Conservation (phyloP, 2,888 invertebrate species). For the Dione vanillae region DNA sequence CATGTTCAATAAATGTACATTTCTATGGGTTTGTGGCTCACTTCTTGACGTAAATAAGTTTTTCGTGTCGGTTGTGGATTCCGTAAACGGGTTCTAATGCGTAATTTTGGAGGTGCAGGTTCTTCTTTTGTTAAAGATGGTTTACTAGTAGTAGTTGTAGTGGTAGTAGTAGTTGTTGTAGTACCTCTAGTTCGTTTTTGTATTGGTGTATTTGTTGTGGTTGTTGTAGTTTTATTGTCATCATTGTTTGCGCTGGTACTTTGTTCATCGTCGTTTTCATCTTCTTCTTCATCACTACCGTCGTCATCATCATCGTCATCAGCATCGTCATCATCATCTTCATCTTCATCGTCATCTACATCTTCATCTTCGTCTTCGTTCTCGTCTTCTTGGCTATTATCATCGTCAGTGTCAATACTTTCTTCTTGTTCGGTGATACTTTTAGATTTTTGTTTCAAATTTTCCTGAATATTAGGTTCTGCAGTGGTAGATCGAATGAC, state of each 20-base stretch:
- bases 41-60: conserved; percentile 32
- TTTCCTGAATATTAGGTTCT: conserved; percentile 33
- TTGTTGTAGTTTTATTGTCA: conserved; percentile 54
- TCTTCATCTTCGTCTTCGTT: conserved; percentile 52
- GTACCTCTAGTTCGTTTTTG: conserved; percentile 53
- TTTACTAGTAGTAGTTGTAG: conserved; percentile 50
- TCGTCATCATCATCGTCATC: conserved; percentile 51
- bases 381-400: conserved; percentile 49
- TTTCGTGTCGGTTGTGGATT: conserved; percentile 54
- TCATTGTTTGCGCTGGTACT: conserved; percentile 50
- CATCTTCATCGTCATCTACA: conserved; percentile 55
- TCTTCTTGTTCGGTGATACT: conserved; percentile 46
- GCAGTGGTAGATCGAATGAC: conserved; percentile 52
- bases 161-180: conserved; percentile 34
- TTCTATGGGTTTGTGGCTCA: conserved; percentile 31
- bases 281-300: conserved; percentile 60
- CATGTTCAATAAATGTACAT: conserved; percentile 20
- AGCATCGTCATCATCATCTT: conserved; percentile 58
- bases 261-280: conserved; percentile 57
- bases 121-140: conserved; percentile 47
- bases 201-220: conserved; percentile 58
- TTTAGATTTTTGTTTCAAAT: conserved; percentile 33
- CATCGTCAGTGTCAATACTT: conserved; percentile 60
- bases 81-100: conserved; percentile 67
- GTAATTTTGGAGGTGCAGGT: conserved; percentile 54